Percentiles rank a stretch among this genome's conserved stretches.
Conservation (phyloP, 2,888 invertebrate species). For the Busseola fusca region DNA sequence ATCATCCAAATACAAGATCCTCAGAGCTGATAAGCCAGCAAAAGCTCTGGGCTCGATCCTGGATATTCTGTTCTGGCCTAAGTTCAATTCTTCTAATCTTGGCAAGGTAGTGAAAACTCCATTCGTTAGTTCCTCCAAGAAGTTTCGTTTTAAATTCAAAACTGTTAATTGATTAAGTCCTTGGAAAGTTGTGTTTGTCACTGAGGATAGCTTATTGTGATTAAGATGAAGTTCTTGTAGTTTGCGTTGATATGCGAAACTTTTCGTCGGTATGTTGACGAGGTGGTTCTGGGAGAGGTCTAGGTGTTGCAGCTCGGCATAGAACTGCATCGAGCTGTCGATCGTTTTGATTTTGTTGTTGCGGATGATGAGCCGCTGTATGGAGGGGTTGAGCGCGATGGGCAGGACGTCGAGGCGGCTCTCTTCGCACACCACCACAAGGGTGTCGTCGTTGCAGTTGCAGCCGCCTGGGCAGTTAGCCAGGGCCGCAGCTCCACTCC, state of each 20-base stretch:
- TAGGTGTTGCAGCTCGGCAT: constrained; percentile 94
- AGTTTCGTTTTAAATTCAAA: constrained; percentile 94
- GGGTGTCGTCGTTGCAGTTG: constrained; percentile 96
- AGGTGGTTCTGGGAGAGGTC: constrained; percentile 96
- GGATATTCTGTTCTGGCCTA: constrained; percentile 95
- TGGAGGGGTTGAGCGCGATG: constrained; percentile 96
- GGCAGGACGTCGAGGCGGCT: constrained; percentile 96
- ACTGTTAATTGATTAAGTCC: constrained; percentile 94
- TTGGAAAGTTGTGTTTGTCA: constrained; percentile 94
- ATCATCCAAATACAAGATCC: constrained; percentile 95
- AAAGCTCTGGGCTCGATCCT: constrained; percentile 94
- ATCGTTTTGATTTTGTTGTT: constrained; percentile 96
- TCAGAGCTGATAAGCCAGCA: constrained; percentile 92
- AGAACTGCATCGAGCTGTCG: constrained; percentile 96
- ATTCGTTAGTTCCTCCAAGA: constrained; percentile 93
- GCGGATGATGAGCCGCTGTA: constrained; percentile 94
- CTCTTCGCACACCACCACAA: constrained; percentile 95
- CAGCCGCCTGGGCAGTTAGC: constrained; percentile 96
- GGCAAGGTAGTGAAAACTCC: constrained; percentile 93
- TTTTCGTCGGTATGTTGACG: constrained; percentile 93
- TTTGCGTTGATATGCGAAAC: constrained; percentile 94
- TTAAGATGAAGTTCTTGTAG: constrained; percentile 95
- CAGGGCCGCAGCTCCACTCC: constrained; percentile 87
- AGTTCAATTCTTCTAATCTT: constrained; percentile 94
- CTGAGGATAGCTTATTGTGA: constrained; percentile 94